phyloP scores from a whole-genome alignment of 53 echinoderm and acorn worm species.

The Glandiceps talaboti region DNA sequence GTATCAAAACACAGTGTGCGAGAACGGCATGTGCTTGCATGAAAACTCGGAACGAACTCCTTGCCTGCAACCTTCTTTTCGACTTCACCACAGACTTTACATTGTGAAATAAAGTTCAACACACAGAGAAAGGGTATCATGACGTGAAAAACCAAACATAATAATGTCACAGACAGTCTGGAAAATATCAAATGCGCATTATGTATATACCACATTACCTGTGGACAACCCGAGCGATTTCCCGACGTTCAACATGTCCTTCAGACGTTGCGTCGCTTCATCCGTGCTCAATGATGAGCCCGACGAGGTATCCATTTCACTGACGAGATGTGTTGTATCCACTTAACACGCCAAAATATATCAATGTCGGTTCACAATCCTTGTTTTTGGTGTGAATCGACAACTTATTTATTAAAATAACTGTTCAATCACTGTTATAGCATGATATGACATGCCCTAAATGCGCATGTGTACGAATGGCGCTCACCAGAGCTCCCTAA shows the following conservation, averaged over 20 bases:
- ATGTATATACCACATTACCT: neutral
- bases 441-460: neutral
- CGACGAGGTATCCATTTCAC: neutral
- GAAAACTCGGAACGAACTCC: neutral
- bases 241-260: conserved; percentile 82
- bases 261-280: conserved; percentile 77
- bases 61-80: neutral
- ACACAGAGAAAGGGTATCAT: neutral
- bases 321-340: too few species aligned
- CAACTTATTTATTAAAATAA: too few species aligned
- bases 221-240: conserved; percentile 29
- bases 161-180: neutral
- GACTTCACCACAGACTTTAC: neutral
- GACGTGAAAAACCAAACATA: neutral
- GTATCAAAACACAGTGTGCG: too few species aligned
- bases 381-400: too few species aligned
- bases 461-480: neutral
- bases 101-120: neutral
- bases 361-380: too few species aligned
- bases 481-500: neutral
- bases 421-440: neutral
- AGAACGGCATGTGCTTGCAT: neutral
- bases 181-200: neutral
- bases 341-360: too few species aligned
- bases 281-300: conserved; percentile 31